Base-by-base conservation (phyloP, 2,888 invertebrate genomes). In the Shargacucullia verbasci region DNA sequence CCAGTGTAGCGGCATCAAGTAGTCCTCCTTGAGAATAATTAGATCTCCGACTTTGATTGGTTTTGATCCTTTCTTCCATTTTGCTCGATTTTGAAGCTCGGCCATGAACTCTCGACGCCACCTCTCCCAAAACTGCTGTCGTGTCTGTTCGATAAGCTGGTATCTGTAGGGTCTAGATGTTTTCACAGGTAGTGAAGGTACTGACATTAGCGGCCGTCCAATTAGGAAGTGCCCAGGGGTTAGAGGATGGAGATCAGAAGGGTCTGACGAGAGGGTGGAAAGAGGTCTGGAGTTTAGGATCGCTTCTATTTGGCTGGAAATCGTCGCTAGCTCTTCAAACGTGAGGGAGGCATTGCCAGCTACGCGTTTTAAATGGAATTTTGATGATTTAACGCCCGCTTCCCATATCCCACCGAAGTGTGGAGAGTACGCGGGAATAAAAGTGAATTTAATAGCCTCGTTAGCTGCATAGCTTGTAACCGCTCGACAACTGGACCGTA, bases 221-320 rank as follows among this genome's bases (percentile, higher is more conserved):
- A 55, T 43, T 0, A 55, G 40, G 13, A 45, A 20, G 48, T 44
- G 48, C 39, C 48, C 55, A 1, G 48, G 55, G 11, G 55, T 37
- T 3, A 57, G n/a, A 4, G 56, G 56, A 20, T 31, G 10, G 1
- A 39, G 4, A 12, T 49, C 56, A 4, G 0, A 2, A 0, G 56
- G 56, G 20, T 57, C 56, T 0, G 56, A 14, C 10, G 56, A 57
- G 10, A 57, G 5, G 14, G 56, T 49, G 31, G 43, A 25, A 0
- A 49, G 27, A 9, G 49, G 56, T 0, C 49, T 44, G n/a, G 55
- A 56, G 10, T 56, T 48, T 1, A 56, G 43, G 25, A 48, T 56
- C 0, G 55, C 55, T 7, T 57, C 56, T 12, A 57, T 44, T 38
- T 49, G 56, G 1, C 38, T 9, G 12, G 49, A 57, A 9, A 57